Evolutionary conservation across 2,113 vertebrate genomes (phyloP), one percentile per base, ranked within the genome.

Genomic region (Progne subis): DNA sequence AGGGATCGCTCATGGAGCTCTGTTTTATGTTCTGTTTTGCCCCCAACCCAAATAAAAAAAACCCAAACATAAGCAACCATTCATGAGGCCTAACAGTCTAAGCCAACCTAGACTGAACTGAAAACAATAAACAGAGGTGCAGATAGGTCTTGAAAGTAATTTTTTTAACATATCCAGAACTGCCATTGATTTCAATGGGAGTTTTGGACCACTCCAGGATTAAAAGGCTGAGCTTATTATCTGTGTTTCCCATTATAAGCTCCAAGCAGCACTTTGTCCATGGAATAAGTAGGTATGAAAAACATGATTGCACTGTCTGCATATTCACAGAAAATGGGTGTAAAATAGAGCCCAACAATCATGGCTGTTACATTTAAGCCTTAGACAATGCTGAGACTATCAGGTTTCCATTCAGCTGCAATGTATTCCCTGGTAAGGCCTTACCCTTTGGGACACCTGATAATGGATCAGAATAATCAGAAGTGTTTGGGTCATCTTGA

Each of bases 371-470:
- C 74, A 50, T 86, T 91, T 63, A 81, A 86, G 65, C 52, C 76
- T 90, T 90, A 65, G 59, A 87, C 64, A 93, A 92, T 47, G 91
- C 80, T 80, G 91, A 95, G 95, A 93, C 89, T 95, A 97, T 98
- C 98, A 98, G 98, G 98, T 98, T 98, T 99, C 98, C 98, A 98
- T 97, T 98, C 98, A 98, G 98, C 98, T 94, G 95, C 96, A 95
- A 97, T 92, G 97, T 97, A 97, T 98, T 97, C 98, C 98, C 98
- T 98, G 98, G 71, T 96, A 97, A 98, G 98, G 98, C 99, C 99
- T 99, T 99, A 99, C 99, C 99, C 99, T 99, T 99, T 97, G 98
- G 98, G 98, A 98, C 98, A 98, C 98, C 99, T 98, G 99, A 99
- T 98, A 99, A 98, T 98, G 98, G 98, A 98, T 99, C 98, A 99